Evolutionary conservation across 2,888 invertebrate species (phyloP), one percentile per base, ranked within the genome.

Genomic region (Drosophila borealis): DNA sequence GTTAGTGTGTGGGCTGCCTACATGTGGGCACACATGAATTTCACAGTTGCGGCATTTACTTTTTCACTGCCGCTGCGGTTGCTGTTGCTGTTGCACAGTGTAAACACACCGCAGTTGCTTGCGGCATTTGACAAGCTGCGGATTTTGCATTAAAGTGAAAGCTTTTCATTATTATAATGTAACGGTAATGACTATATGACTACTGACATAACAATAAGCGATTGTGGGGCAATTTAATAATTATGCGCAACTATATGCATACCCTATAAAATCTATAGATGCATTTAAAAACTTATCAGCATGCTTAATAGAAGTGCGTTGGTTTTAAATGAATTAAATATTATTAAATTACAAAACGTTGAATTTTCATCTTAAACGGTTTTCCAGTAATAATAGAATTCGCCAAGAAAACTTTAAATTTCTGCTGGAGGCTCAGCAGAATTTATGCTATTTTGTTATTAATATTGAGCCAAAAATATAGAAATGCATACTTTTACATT

Each of bases 161-260:
- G 78, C 74, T 77, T 77, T 77, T 77, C 77, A 77, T 74, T 77
- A 71, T 59, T 71, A 67, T 74, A 74, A 74, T 74, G 77, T 61
- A 63, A 51, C 63, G 34, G 49, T 71, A 74, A 66, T 66, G 61
- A 71, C 56, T 44, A 51, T 33, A 36, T 44, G 41, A 49, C 66
- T 29, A 42, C 56, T 45, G 48, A 60, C 53, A 45, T 49, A 44
- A 21, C 59, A 42, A 61, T 17, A 36, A 14, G 44, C 36, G 33
- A 33, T 62, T 73, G 46, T 34, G 36, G 34, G 46, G 33, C 64
- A 55, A 45, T 63, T 70, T 44, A 64, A 70, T 70, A 46, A 74
- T 46, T 56, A 21, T 33, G 49, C 57, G 33, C 41, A 53, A 45
- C 34, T 50, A 14, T 11, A 8, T 9, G 19, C 9, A 44, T 36